Evolutionary conservation across 2,113 vertebrate species (phyloP), one percentile per base, ranked within the genome.

Genomic region (Probosciger aterrimus): DNA sequence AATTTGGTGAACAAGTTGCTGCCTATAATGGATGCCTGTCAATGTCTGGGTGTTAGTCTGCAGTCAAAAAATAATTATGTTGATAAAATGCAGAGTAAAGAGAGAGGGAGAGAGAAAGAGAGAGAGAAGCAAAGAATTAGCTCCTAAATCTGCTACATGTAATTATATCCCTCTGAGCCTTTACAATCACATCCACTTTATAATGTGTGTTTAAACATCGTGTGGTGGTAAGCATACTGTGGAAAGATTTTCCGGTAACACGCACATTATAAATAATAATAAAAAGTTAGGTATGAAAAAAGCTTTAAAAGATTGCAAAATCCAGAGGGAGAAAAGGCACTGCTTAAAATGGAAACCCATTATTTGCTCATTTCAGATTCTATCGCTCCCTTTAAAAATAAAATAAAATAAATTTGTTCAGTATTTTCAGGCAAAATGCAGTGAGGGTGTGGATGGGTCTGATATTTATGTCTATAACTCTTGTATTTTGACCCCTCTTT

Each of bases 121-220:
- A 94, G 95, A 93, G 96, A 96, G 95, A 96, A 93, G 95, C 94
- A 96, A 98, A 98, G 98, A 98, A 98, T 98, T 98, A 98, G 97
- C 94, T 97, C 97, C 98, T 98, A 98, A 98, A 98, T 98, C 98
- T 97, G 98, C 98, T 98, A 98, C 97, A 96, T 98, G 98, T 98
- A 98, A 98, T 98, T 98, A 98, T 96, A 97, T 97, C 98, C 97
- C 98, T 98, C 97, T 96, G 98, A 98, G 98, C 98, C 97, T 98
- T 98, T 98, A 98, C 98, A 98, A 98, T 98, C 97, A 97, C 97
- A 96, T 97, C 96, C 95, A 98, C 97, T 98, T 98, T 97, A 97
- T 97, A 98, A 97, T 98, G 97, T 97, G 97, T 98, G 98, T 98
- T 98, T 98, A 98, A 97, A 97, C 97, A 97, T 98, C 91, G 84